phyloP scores from a whole-genome alignment of 2,113 vertebrate species.

The Colinus virginianus region DNA sequence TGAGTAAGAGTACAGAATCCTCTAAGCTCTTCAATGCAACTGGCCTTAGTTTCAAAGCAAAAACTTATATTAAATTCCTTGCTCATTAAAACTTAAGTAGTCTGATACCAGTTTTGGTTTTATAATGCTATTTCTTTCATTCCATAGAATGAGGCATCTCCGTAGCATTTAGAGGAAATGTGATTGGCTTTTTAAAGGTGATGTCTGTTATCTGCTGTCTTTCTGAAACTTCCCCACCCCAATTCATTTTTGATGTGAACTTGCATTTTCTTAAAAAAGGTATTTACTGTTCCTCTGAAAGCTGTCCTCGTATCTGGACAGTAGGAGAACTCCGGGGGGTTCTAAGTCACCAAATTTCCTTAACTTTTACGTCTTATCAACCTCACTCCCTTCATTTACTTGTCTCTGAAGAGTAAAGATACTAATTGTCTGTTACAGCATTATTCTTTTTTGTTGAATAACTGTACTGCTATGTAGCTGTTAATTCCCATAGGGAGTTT shows the following conservation, averaged over 20 bases:
- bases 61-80: neutral
- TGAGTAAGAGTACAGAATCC: neutral
- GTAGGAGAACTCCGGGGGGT: neutral
- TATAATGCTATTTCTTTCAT: neutral
- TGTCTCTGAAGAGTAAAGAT: neutral
- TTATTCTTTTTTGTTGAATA: neutral
- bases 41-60: neutral
- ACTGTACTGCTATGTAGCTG: too few species aligned
- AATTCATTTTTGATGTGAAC: neutral
- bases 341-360: neutral
- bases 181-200: neutral
- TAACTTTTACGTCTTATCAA: neutral
- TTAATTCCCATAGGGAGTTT: neutral
- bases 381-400: neutral
- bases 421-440: neutral
- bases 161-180: neutral
- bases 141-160: conserved; percentile 30
- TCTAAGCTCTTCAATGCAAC: neutral
- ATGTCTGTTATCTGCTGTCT: too few species aligned
- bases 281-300: neutral
- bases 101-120: neutral
- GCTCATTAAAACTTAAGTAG: neutral
- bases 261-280: neutral
- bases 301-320: neutral
- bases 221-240: neutral